A percentile compares a stretch with the other conserved stretches of the same genome.
Conservation (phyloP, 2,888 invertebrate species). For the Acronicta psi region DNA sequence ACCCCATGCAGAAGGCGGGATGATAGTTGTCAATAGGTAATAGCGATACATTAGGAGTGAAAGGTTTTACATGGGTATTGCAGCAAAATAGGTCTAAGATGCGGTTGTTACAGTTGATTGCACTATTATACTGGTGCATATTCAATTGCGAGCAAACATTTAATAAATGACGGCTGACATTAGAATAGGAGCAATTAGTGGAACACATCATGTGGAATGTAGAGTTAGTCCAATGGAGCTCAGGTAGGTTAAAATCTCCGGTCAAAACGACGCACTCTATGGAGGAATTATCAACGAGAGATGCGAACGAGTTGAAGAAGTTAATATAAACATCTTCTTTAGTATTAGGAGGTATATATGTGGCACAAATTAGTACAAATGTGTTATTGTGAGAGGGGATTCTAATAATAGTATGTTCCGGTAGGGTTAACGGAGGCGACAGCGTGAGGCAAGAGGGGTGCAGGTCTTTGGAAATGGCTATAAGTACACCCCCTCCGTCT, state of each 20-base stretch:
- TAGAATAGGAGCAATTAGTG: not conserved
- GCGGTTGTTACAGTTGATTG: not conserved
- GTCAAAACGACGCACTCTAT: not conserved
- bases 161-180: constrained; percentile 4
- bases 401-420: not conserved
- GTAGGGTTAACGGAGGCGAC: not conserved
- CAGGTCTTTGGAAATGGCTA: not conserved
- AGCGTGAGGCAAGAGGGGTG: not conserved
- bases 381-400: not conserved
- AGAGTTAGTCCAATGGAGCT: not conserved
- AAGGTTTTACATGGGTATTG: not conserved
- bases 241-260: constrained; percentile 9
- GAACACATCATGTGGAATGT: not conserved
- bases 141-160: constrained; percentile 3
- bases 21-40: not conserved
- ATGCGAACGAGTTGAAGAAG: not conserved
- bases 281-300: not conserved
- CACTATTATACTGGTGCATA: constrained; percentile 1
- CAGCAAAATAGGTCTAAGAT: not conserved
- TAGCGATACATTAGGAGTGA: not conserved
- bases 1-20: not conserved
- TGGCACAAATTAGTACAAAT: not conserved
- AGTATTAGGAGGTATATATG: not conserved
- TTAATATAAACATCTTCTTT: constrained; percentile 1
- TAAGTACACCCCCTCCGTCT: not conserved